Conservation (phyloP, 2,888 invertebrate genomes). For the Orthonychiurus folsomi region DNA sequence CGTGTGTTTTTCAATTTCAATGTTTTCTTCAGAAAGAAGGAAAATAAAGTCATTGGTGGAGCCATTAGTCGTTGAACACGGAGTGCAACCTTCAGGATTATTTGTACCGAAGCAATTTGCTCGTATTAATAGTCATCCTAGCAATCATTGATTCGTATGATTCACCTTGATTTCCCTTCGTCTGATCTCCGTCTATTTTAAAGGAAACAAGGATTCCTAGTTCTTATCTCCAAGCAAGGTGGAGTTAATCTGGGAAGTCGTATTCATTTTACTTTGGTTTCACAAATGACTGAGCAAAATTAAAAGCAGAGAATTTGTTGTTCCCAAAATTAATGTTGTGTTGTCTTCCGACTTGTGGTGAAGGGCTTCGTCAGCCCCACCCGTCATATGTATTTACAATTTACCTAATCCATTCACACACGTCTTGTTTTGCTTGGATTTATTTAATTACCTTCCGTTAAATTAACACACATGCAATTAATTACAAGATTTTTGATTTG, state of each 20-base stretch:
- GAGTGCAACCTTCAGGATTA: neutral
- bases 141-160: neutral
- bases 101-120: neutral
- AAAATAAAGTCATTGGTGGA: neutral
- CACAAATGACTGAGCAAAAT: constrained; percentile 2
- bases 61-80: neutral
- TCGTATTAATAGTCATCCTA: neutral
- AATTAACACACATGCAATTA: no score
- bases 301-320: neutral
- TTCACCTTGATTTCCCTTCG: neutral
- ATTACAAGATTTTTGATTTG: no score
- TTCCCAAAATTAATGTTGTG: constrained; percentile 3
- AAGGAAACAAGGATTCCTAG: neutral
- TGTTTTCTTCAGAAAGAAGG: no score
- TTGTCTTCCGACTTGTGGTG: constrained; percentile 6
- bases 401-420: no score
- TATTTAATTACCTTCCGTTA: no score
- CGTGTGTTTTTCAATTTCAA: no score
- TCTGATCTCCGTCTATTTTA: no score
- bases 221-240: no score
- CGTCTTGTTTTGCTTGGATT: no score
- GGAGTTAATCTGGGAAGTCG: no score
- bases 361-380: neutral
- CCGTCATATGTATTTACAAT: no score
- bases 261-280: no score